Evolutionary conservation across 2,113 vertebrate species (phyloP).

Genomic region (Pelmatolapia mariae): DNA sequence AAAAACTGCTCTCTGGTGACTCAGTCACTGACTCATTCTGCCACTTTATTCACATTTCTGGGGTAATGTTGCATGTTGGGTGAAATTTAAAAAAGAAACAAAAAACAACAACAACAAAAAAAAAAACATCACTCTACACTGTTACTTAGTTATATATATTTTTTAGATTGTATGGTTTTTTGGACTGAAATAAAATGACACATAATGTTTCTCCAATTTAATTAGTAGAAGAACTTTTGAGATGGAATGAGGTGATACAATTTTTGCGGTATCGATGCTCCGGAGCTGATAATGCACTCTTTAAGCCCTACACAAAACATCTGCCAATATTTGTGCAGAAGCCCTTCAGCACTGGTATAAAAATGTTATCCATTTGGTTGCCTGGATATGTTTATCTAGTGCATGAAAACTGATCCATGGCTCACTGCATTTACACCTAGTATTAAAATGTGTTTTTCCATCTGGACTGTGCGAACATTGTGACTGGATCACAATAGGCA

Average conservation of each 20-base stretch:
- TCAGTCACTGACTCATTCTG: slow-evolving; percentile 30
- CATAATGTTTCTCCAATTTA: background rate
- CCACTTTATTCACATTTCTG: background rate
- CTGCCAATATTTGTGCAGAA: background rate
- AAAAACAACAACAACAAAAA: background rate
- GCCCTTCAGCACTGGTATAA: background rate
- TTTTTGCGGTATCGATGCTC: background rate
- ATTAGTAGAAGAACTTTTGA: background rate
- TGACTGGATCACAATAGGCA: background rate
- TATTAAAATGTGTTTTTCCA: background rate
- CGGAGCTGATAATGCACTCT: background rate
- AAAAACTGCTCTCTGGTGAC: slow-evolving; percentile 24
- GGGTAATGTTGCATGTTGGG: background rate
- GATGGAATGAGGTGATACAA: background rate
- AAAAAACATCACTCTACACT: background rate
- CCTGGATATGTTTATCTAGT: background rate
- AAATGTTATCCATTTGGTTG: background rate
- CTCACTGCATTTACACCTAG: background rate
- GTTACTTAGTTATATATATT: background rate
- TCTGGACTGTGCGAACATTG: background rate
- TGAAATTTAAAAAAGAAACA: background rate
- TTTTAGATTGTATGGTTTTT: background rate
- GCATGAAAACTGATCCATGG: background rate
- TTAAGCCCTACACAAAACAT: background rate
- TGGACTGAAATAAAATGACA: background rate